Evolutionary conservation across 2,797 vertebrate genomes (phyloP), one percentile per base, ranked within the genome.

Genomic region (Scolopax bukidnonensis): DNA sequence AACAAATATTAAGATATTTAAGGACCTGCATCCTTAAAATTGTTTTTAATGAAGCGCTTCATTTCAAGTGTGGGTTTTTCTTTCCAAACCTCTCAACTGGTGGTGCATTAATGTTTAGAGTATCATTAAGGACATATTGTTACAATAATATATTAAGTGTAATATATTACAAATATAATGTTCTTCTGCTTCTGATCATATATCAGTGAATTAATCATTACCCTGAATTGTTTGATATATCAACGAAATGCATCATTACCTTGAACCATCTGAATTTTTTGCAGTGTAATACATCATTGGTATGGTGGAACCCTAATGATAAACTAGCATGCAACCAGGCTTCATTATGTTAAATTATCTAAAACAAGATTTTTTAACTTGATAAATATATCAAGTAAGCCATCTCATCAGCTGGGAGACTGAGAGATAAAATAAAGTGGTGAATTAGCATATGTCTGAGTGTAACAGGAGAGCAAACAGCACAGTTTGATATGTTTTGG

Each of bases 271-370:
- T 91, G 73, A 83, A 53, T 89, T 60, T 90, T 92, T 86, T 88
- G 50, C 78, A 53, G 15, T 59, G 41, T 70, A 80, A 84, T 94
- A 89, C 47, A 90, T 95, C 69, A 90, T 20, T 69, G 40, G 7
- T 63, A 50, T 88, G 76, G 60, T 83, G 48, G 84, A 84, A 40
- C 43, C 51, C 40, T 92, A 60, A 75, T 81, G 87, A 94, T 89
- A 69, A 94, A 74, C 68, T 75, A 93, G 68, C 47, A 38, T 68
- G 53, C 48, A 76, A 28, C 36, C 48, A 87, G 86, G 74, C 81
- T 96, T 96, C 51, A 43, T 92, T 87, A 94, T 91, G 77, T 50
- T 92, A 80, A 91, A 95, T 93, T 93, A 81, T 87, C 74, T 73
- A 93, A 94, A 89, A 10, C 75, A 86, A 81, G 56, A 60, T 92